Evolutionary conservation across 2,113 vertebrate species (phyloP), one percentile per base, ranked within the genome.

Genomic region (Amblyopsis rosae): DNA sequence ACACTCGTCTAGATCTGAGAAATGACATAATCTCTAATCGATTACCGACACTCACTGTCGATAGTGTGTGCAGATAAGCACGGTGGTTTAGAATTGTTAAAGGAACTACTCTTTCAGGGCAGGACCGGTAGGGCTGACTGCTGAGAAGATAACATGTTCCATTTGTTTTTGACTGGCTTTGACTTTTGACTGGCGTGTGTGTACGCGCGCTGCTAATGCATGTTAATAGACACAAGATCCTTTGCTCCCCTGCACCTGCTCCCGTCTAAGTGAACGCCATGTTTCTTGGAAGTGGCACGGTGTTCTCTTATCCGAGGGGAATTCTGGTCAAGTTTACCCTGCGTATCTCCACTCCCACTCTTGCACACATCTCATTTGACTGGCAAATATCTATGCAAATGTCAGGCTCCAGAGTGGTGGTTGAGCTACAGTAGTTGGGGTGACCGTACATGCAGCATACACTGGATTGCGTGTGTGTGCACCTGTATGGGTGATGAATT

Each of bases 371-470:
- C 58, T 80, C 50, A 81, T 90, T 90, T 90, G 87, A 87, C 86
- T 86, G 16, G 74, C 84, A 90, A 89, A 88, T 84, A 12, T 56
- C 0, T 63, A 89, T 87, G 89, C 87, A 90, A 90, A 90, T 82
- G 57, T 11, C 2, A 59, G 1, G 16, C 3, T 26, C 45, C 45
- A n/a, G 13, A 2, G 12, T 48, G 47, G 53, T 53, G 26, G 26
- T 26, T 26, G 26, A 26, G 26, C 26, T 26, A 15, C 49, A 15
- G 12, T 51, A 41, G 45, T 1, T 41, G 35, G 35, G 35, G 35
- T 8, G 26, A 26, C 26, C 26, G 26, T 26, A 26, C 26, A 26
- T 26, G 26, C 26, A 26, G 26, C 26, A 26, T 26, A 26, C 26
- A 26, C 26, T 26, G 2, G 49, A 12, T 8, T 51, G 49, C 12